These are phyloP conservation scores for Phaethon lepturus DNA, from an alignment of 2,113 vertebrate species.

Conservation along the genomic window DNA sequence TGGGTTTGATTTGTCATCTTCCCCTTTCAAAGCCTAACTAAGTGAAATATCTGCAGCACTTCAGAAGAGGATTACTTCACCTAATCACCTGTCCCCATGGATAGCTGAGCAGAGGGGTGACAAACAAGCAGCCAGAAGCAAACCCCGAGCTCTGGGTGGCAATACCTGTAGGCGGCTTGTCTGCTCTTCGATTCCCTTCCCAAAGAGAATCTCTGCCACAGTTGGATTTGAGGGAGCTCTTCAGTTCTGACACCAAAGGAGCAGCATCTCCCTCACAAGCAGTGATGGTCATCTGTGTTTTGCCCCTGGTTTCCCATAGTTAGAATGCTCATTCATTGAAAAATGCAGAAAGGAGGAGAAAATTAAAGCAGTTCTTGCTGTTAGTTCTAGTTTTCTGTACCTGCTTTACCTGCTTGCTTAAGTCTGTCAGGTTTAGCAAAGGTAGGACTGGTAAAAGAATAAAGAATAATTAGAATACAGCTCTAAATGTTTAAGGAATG, in stretches of 20 bases:
- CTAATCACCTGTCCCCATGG: not conserved
- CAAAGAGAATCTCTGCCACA: accelerated
- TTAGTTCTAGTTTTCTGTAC: not conserved
- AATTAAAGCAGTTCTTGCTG: not conserved
- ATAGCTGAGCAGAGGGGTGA: not conserved
- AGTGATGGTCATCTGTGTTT: not conserved
- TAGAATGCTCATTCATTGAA: not conserved
- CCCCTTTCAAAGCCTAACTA: not conserved
- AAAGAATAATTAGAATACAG: not conserved
- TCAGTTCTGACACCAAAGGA: not conserved
- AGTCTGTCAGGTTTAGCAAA: not conserved
- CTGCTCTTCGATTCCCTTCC: not conserved
- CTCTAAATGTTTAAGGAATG: not conserved
- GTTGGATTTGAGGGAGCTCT: not conserved
- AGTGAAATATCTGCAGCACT: not conserved
- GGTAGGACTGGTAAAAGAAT: not conserved
- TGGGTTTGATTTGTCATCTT: not conserved
- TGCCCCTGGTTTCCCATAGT: not conserved
- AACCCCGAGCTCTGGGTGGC: not conserved
- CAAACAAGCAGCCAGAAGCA: not conserved
- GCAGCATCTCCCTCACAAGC: not conserved
- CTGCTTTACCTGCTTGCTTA: not conserved
- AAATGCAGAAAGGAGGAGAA: not conserved
- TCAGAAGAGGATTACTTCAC: not conserved
- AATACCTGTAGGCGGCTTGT: not conserved